Evolutionary conservation across 2,113 vertebrate genomes (phyloP), one percentile per base, ranked within the genome.

Genomic region (Macroglossus sobrinus): DNA sequence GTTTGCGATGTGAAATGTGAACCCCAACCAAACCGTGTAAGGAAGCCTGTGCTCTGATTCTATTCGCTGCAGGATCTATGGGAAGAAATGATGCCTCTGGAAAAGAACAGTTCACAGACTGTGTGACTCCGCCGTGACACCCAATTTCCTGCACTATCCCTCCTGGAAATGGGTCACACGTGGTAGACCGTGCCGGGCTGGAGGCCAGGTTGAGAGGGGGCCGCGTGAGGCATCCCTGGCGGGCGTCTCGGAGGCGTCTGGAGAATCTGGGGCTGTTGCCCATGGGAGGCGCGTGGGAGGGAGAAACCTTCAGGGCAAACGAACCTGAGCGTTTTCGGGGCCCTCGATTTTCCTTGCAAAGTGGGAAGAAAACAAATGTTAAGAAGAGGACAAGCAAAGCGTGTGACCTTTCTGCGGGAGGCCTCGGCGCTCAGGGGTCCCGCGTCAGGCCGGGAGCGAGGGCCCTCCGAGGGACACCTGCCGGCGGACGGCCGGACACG

Each of bases 1-100:
- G 30, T 85, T 47, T 80, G 71, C 81, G 89, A 57, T 59, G 71
- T 59, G 80, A 63, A 43, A 55, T 76, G 79, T 35, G 71, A 95
- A 43, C 47, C 30, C 64, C 57, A 43, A 75, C 47, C 61, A 69
- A 84, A 40, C 1, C 30, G 35, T 33, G 11, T n/a, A 22, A 13
- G 79, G 84, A 30, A 93, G 10, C 2, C 21, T 11, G 0, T n/a
- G 18, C 15, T 82, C 10, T 12, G 53, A 8, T 16, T 57, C 15
- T 33, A 3, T 35, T 40, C 50, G 68, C 80, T 28, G 1, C 4
- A 30, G 72, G 35, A n/a, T 66, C 38, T 87, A 9, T 0, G 3
- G 33, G 61, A 81, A 78, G 93, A 79, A 75, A 75, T 1, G 40
- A 28, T 13, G 55, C 59, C 35, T 53, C 14, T 45, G 22, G 22